phyloP scores from a whole-genome alignment of 2,797 vertebrate species.

The Knipowitschia caucasica region DNA sequence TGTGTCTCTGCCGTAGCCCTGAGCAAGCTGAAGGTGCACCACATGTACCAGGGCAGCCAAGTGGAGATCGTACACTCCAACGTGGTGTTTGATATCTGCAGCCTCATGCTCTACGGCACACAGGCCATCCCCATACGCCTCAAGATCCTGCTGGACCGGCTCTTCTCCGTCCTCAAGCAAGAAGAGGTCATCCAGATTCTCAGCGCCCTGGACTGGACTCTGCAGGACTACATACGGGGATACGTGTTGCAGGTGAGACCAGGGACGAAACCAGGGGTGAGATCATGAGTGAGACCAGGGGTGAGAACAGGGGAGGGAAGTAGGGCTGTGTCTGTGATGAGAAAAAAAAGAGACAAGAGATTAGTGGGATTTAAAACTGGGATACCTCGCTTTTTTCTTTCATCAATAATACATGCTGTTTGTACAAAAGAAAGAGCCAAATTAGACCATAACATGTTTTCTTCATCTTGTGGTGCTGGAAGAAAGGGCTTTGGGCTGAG shows the following conservation, averaged over 20 bases:
- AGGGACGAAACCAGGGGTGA: not conserved
- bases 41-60: constrained; percentile 97
- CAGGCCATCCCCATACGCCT: constrained; percentile 93
- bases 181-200: constrained; percentile 97
- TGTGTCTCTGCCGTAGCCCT: constrained; percentile 76
- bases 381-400: too few relatives aligned
- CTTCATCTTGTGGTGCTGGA: too few relatives aligned
- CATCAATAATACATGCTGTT: too few relatives aligned
- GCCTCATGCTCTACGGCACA: constrained; percentile 96
- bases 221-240: constrained; percentile 94
- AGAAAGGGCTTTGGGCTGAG: too few relatives aligned
- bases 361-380: too few relatives aligned
- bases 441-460: too few relatives aligned
- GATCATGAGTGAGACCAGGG: too few relatives aligned
- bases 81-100: constrained; percentile 97
- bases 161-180: constrained; percentile 95
- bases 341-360: too few relatives aligned
- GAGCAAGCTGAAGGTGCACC: constrained; percentile 98
- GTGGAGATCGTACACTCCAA: constrained; percentile 98
- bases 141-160: constrained; percentile 96
- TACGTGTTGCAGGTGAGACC: constrained; percentile 93
- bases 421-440: too few relatives aligned
- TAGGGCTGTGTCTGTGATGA: too few relatives aligned
- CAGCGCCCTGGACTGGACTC: constrained; percentile 97
- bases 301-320: too few relatives aligned